phyloP scores from a whole-genome alignment of 2,797 vertebrate species.

The Sparus aurata region DNA sequence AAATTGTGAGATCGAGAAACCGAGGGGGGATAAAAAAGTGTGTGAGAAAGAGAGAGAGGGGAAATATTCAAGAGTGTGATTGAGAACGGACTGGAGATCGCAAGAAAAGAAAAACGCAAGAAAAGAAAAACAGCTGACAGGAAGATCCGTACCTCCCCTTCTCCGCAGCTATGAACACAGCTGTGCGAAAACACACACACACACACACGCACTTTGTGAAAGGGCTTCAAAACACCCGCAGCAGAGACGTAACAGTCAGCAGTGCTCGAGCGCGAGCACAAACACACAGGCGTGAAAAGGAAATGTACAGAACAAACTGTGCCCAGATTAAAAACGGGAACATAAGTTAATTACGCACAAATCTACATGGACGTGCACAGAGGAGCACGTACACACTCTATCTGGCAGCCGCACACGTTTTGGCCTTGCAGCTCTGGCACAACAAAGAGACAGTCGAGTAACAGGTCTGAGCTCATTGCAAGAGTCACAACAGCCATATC shows the following conservation, averaged over 20 bases:
- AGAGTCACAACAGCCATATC: too few relatives aligned
- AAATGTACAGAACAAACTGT: conserved; percentile 56
- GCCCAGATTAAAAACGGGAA: conserved; percentile 30
- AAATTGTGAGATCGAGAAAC: conserved; percentile 2
- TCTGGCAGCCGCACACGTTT: not conserved
- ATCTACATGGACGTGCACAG: not conserved
- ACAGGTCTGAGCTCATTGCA: not conserved
- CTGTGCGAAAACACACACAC: conserved; percentile 57
- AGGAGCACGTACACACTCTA: conserved; percentile 7
- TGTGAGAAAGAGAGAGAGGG: not conserved
- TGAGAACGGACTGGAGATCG: conserved; percentile 22
- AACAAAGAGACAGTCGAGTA: not conserved
- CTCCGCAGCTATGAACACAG: conserved; percentile 53
- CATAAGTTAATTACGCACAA: conserved; percentile 14
- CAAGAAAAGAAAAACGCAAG: conserved; percentile 27
- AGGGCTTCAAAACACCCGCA: conserved; percentile 65
- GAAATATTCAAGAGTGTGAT: conserved; percentile 11
- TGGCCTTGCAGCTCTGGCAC: conserved; percentile 1
- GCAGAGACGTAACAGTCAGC: conserved; percentile 41
- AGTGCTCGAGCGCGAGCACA: conserved; percentile 31
- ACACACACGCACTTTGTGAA: conserved; percentile 32
- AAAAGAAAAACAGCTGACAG: conserved; percentile 75
- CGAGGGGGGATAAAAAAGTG: not conserved
- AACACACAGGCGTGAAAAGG: conserved; percentile 42
- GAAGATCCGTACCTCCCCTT: conserved; percentile 64